These are phyloP conservation scores for Lordiphosa andalusiaca DNA, from an alignment of 2,888 invertebrate species.

Conservation along the genomic window DNA sequence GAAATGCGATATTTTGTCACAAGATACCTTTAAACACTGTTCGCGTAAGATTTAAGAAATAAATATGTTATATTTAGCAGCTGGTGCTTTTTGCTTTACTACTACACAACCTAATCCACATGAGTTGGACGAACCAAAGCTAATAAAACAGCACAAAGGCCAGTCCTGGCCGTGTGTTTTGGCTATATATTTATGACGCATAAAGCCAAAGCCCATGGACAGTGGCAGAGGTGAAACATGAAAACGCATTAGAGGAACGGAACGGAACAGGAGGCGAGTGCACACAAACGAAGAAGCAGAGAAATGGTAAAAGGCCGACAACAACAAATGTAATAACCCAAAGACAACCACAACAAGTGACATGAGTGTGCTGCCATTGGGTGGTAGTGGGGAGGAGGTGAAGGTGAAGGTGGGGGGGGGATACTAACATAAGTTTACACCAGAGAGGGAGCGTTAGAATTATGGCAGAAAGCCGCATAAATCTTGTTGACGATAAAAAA, in stretches of 20 bases:
- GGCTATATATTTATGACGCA: slow-evolving; percentile 33
- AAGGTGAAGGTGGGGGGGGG: not conserved
- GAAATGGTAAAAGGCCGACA: slow-evolving; percentile 18
- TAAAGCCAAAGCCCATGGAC: slow-evolving; percentile 26
- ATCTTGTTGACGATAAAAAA: slow-evolving; percentile 69
- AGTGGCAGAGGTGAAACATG: slow-evolving; percentile 28
- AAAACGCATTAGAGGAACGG: slow-evolving; percentile 16
- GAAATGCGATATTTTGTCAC: too few species aligned
- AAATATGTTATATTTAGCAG: slow-evolving; percentile 6
- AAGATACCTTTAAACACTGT: too few species aligned
- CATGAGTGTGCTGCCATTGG: slow-evolving; percentile 9
- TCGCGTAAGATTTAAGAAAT: not conserved
- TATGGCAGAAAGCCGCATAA: slow-evolving; percentile 64
- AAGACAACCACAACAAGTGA: slow-evolving; percentile 26
- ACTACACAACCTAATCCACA: slow-evolving; percentile 4
- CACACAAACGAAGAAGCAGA: slow-evolving; percentile 1
- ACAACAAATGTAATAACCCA: slow-evolving; percentile 25
- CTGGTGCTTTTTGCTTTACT: slow-evolving; percentile 8
- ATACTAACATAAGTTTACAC: slow-evolving; percentile 38
- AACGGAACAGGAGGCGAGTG: slow-evolving; percentile 3
- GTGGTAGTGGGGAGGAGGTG: not conserved
- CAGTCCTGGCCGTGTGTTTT: slow-evolving; percentile 7
- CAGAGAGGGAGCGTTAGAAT: slow-evolving; percentile 44
- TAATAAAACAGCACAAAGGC: not conserved
- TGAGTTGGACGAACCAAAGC: slow-evolving; percentile 1